These are phyloP conservation scores for pig (Sus scrofa) DNA, from an alignment of 2,113 vertebrate species.

Conservation along the genomic window DNA sequence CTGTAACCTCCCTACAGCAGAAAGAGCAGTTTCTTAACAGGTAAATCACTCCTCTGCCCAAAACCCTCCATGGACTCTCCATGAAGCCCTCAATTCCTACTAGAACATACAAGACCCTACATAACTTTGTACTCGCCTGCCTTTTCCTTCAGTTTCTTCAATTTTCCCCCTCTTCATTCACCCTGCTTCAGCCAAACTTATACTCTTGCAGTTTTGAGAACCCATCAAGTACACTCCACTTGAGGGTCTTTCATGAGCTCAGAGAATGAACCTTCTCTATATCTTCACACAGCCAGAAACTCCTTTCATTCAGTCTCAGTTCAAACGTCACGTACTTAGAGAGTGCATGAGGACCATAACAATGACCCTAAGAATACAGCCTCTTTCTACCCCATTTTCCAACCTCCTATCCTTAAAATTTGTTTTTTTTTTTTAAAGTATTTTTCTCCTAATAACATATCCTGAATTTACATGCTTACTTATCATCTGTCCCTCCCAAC, in stretches of 20 bases:
- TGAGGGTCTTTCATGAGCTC: fast-evolving
- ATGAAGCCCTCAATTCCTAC: background rate
- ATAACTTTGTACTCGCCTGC: background rate
- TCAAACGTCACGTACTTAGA: background rate
- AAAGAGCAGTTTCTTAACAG: background rate
- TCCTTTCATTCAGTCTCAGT: background rate
- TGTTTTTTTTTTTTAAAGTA: background rate
- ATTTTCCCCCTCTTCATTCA: background rate
- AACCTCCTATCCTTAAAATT: background rate
- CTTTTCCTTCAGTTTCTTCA: background rate
- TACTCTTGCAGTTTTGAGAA: background rate
- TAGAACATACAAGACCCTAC: background rate
- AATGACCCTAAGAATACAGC: background rate
- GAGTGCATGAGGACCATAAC: background rate
- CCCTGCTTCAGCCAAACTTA: background rate
- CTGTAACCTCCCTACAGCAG: background rate
- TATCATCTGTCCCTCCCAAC: background rate
- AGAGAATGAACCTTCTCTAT: background rate
- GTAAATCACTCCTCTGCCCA: background rate
- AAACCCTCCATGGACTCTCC: background rate
- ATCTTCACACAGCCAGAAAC: background rate
- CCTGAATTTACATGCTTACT: background rate
- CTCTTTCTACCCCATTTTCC: background rate
- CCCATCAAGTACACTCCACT: background rate
- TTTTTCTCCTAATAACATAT: background rate